Conservation (phyloP, 2,113 vertebrate species). For the Ondatra zibethicus region DNA sequence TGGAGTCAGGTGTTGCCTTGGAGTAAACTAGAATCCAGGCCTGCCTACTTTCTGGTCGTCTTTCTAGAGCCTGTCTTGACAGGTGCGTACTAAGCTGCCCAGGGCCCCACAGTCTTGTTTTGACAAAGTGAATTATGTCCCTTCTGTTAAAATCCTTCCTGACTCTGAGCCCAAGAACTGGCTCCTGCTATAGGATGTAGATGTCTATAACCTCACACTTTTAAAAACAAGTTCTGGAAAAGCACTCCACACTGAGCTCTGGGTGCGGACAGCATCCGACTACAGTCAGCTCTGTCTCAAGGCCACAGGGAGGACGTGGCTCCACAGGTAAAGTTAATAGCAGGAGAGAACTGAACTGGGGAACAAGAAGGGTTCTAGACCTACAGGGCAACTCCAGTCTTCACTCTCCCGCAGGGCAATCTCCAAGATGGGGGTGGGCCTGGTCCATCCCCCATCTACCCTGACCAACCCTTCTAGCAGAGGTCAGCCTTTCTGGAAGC, state of each 20-base stretch:
- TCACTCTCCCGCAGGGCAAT: too few relatives aligned
- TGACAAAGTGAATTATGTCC: background rate
- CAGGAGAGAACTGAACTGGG: background rate
- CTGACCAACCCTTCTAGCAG: background rate
- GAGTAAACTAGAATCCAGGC: too few relatives aligned
- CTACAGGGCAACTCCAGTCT: fast-evolving
- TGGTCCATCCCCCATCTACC: background rate
- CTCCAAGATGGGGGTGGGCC: background rate
- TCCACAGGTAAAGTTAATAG: fast-evolving
- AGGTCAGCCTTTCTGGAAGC: background rate
- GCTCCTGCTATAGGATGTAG: background rate
- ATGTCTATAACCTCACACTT: background rate
- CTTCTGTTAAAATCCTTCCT: background rate
- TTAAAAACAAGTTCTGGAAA: background rate
- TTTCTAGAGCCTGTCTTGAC: too few relatives aligned
- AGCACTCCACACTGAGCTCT: background rate
- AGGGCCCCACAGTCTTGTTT: background rate
- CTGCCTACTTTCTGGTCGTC: too few relatives aligned
- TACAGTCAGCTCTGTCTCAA: background rate
- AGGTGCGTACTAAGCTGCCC: too few relatives aligned
- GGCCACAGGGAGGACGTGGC: background rate
- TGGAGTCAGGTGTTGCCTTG: too few relatives aligned
- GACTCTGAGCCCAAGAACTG: background rate
- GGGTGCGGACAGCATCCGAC: background rate
- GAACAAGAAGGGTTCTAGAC: background rate